These are phyloP conservation scores for Poeciliopsis turrubarensis DNA, from an alignment of 2,113 vertebrate genomes.

Conservation along the genomic window DNA sequence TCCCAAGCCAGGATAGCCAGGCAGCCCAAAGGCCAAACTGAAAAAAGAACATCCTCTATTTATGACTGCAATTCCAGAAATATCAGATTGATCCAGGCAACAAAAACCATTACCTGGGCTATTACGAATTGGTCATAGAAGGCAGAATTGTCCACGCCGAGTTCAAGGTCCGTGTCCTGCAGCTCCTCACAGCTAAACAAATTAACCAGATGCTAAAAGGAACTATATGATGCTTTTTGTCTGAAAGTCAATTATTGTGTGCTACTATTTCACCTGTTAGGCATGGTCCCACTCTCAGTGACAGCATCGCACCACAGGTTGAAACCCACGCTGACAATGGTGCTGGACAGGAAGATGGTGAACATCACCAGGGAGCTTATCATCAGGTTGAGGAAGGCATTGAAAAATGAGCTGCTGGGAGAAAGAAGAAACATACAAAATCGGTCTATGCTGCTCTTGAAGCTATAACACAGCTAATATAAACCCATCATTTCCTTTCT, in stretches of 20 bases:
- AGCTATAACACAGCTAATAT: neutral
- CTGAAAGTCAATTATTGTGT: neutral
- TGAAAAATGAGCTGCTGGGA: constrained; percentile 87
- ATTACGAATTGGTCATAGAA: constrained; percentile 97
- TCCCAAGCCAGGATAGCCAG: constrained; percentile 94
- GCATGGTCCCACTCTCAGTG: constrained; percentile 87
- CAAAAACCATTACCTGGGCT: constrained; percentile 82
- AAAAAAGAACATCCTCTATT: constrained; percentile 6
- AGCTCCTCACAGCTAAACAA: constrained; percentile 90
- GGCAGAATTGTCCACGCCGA: constrained; percentile 91
- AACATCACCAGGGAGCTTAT: constrained; percentile 89
- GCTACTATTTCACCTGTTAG: constrained; percentile 82
- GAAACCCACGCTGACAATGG: constrained; percentile 93
- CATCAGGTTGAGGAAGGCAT: constrained; percentile 91
- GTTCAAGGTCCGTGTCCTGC: constrained; percentile 91
- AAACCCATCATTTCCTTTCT: too few relatives aligned
- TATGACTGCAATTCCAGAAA: neutral
- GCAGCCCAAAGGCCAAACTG: constrained; percentile 97
- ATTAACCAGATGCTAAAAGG: constrained; percentile 8
- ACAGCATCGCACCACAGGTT: constrained; percentile 93
- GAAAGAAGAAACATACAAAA: neutral
- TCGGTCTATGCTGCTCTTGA: neutral
- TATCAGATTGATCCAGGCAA: neutral
- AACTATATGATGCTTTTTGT: neutral
- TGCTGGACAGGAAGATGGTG: constrained; percentile 91